Conservation (phyloP, 2,888 invertebrate genomes). For the Plagodis pulveraria region DNA sequence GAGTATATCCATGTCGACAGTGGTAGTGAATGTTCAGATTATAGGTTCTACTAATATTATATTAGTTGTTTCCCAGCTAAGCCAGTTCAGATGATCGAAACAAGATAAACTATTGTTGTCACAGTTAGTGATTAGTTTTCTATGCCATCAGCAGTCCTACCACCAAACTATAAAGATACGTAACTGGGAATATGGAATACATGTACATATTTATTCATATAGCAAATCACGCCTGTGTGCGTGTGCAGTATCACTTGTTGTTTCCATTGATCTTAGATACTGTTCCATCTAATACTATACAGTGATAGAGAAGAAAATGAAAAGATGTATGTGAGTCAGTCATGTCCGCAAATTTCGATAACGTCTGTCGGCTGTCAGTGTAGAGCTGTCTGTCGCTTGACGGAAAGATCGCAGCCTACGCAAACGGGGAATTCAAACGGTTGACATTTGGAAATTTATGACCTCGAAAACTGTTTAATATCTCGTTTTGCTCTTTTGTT, state of each 20-base stretch:
- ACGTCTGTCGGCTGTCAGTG: conserved; percentile 26
- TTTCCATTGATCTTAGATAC: conserved; percentile 4
- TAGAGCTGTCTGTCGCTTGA: conserved; percentile 34
- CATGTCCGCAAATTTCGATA: conserved; percentile 47
- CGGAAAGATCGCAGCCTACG: conserved; percentile 37
- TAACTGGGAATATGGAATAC: too few species aligned
- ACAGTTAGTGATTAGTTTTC: too few species aligned
- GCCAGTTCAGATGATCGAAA: too few species aligned
- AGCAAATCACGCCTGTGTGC: neutral
- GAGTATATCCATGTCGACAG: too few species aligned
- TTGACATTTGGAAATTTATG: conserved; percentile 17
- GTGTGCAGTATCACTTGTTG: neutral
- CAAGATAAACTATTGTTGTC: too few species aligned
- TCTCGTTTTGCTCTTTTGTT: conserved; percentile 1
- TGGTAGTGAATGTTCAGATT: too few species aligned
- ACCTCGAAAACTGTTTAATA: conserved; percentile 18
- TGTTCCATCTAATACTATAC: conserved; percentile 4
- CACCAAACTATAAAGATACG: too few species aligned
- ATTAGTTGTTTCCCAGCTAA: too few species aligned
- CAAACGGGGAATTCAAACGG: conserved; percentile 26
- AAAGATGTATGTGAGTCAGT: conserved; percentile 40
- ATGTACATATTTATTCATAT: too few species aligned
- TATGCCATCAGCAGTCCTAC: too few species aligned
- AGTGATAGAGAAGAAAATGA: conserved; percentile 24
- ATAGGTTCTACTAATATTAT: too few species aligned